Percentiles rank a stretch among this genome's conserved stretches.
These are phyloP conservation scores for Seladonia tumulorum DNA, from an alignment of 2,888 invertebrate species.

Conservation along the genomic window DNA sequence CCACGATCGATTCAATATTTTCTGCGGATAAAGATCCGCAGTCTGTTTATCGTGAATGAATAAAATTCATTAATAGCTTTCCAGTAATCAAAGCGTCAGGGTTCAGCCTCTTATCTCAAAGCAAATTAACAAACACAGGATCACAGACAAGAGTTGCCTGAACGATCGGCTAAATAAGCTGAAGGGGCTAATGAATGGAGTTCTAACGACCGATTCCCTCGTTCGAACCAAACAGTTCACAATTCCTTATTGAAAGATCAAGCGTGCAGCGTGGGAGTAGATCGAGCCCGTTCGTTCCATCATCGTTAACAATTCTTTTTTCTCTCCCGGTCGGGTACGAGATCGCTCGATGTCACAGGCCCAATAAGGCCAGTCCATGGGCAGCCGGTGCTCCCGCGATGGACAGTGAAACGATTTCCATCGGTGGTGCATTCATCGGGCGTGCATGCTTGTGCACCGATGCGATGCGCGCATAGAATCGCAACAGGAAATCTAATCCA, in stretches of 20 bases:
- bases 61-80: not conserved
- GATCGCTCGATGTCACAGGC: constrained; percentile 25
- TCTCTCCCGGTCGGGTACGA: not conserved
- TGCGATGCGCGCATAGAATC: constrained; percentile 49
- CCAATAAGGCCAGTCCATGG: constrained; percentile 22
- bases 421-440: constrained; percentile 50
- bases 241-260: not conserved
- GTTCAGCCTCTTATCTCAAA: not conserved
- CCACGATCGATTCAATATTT: too few species aligned
- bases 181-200: not conserved
- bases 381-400: constrained; percentile 12
- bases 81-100: not conserved
- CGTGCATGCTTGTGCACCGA: constrained; percentile 42
- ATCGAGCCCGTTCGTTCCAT: not conserved
- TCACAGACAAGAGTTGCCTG: not conserved
- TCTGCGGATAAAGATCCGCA: too few species aligned
- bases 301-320: constrained; percentile 12
- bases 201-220: not conserved
- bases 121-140: not conserved
- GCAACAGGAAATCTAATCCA: constrained; percentile 68
- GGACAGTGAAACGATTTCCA: constrained; percentile 38
- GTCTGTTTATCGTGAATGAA: too few species aligned
- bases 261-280: not conserved
- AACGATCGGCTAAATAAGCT: not conserved
- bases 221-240: not conserved